Evolutionary conservation across 2,797 vertebrate species (phyloP).

Genomic region (Enteromius afrohamiltoni): DNA sequence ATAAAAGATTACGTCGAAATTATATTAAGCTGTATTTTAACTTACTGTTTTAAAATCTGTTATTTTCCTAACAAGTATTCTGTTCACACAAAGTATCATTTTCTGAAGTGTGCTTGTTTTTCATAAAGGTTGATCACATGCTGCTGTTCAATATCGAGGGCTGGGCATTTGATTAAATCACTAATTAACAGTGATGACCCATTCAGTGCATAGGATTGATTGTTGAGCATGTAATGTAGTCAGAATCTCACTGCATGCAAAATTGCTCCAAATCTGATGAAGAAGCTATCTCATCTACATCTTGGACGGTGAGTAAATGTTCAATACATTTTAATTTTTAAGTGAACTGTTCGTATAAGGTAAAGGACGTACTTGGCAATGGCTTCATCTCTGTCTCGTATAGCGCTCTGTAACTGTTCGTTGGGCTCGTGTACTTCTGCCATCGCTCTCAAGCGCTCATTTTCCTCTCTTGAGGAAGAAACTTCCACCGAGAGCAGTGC

Average conservation of each 20-base stretch:
- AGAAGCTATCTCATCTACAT: background rate
- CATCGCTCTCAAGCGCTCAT: constrained; percentile 81
- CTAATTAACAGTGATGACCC: background rate
- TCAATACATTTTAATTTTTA: background rate
- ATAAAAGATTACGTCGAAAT: background rate
- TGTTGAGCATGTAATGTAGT: background rate
- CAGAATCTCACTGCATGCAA: background rate
- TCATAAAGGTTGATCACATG: no score
- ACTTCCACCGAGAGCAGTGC: constrained; percentile 92
- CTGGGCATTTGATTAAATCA: background rate
- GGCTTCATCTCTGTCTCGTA: constrained; percentile 93
- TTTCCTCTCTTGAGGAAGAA: constrained; percentile 88
- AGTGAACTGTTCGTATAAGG: background rate
- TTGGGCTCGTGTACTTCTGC: constrained; percentile 85
- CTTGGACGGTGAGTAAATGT: background rate
- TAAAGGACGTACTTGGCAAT: constrained; percentile 86
- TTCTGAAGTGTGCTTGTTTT: background rate
- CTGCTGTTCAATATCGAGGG: background rate
- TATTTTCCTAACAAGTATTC: background rate
- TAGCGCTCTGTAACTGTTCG: constrained; percentile 91
- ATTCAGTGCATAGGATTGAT: no score
- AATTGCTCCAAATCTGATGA: background rate
- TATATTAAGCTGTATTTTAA: background rate
- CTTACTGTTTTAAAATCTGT: background rate
- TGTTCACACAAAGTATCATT: background rate